phyloP scores from a whole-genome alignment of 2,113 vertebrate species.

The Rhea pennata region DNA sequence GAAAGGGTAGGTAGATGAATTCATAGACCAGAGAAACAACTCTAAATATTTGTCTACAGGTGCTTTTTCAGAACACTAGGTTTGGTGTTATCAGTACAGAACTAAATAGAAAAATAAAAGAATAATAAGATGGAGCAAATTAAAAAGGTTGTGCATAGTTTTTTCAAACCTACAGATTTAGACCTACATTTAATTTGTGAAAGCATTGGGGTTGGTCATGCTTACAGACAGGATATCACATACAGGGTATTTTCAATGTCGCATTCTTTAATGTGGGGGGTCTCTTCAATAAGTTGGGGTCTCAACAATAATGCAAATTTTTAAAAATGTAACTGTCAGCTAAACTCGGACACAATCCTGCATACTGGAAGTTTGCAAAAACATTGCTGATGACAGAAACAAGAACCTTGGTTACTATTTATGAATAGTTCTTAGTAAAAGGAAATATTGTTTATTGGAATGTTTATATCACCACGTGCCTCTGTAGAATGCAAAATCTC shows the following conservation, averaged over 20 bases:
- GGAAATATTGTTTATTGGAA: background rate
- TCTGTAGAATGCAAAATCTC: background rate
- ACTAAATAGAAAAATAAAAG: background rate
- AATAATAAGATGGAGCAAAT: background rate
- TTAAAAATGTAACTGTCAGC: background rate
- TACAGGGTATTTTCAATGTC: background rate
- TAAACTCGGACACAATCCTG: background rate
- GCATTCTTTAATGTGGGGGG: background rate
- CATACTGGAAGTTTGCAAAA: background rate
- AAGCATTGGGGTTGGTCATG: background rate
- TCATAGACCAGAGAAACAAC: background rate
- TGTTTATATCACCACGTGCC: background rate
- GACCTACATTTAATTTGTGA: background rate
- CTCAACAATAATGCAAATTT: background rate
- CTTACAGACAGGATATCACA: background rate
- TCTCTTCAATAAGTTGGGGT: background rate
- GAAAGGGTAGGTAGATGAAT: background rate
- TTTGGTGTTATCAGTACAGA: background rate
- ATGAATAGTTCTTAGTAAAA: background rate
- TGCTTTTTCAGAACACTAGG: background rate
- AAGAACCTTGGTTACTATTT: background rate
- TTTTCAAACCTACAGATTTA: background rate
- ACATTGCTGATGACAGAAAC: background rate
- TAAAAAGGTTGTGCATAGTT: background rate
- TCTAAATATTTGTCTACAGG: background rate